Evolutionary conservation across 1,140 invertebrate species (phyloP).

Genomic region (Trachymyrmex cornetzi): DNA sequence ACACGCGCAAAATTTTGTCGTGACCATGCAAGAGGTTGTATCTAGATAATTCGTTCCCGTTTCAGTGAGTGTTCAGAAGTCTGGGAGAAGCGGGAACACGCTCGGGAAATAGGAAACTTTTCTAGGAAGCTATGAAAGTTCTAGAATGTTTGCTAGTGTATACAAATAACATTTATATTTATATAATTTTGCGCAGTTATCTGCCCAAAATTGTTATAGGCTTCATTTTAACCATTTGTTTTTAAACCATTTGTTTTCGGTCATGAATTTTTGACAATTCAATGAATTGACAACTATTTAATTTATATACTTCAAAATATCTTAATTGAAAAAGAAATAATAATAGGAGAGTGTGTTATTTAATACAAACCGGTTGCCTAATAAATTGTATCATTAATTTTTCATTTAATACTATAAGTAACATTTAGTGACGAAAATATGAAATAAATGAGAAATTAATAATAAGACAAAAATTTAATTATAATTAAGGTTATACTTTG

Average conservation of each 20-base stretch:
- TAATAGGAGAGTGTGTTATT: too few relatives aligned
- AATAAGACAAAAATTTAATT: too few relatives aligned
- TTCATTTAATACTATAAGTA: too few relatives aligned
- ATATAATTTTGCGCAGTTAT: slow-evolving; percentile 26
- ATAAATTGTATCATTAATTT: too few relatives aligned
- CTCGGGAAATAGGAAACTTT: slow-evolving; percentile 42
- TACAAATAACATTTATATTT: slow-evolving; percentile 7
- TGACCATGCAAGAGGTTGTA: slow-evolving; percentile 26
- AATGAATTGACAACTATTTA: background rate
- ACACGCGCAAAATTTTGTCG: slow-evolving; percentile 48
- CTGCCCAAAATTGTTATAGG: background rate
- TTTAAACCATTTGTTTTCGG: background rate
- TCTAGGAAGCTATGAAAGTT: slow-evolving; percentile 23
- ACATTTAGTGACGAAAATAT: too few relatives aligned
- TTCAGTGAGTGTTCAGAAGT: slow-evolving; percentile 43
- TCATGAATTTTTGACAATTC: background rate
- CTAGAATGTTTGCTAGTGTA: background rate
- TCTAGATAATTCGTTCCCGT: slow-evolving; percentile 45
- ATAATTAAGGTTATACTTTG: too few relatives aligned
- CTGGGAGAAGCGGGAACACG: background rate
- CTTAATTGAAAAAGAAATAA: background rate
- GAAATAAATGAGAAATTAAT: too few relatives aligned
- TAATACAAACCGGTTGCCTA: too few relatives aligned
- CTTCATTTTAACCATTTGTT: background rate
- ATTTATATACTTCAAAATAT: background rate